Conservation (phyloP, 2,113 vertebrate species). For the Pollimyrus isidori region DNA sequence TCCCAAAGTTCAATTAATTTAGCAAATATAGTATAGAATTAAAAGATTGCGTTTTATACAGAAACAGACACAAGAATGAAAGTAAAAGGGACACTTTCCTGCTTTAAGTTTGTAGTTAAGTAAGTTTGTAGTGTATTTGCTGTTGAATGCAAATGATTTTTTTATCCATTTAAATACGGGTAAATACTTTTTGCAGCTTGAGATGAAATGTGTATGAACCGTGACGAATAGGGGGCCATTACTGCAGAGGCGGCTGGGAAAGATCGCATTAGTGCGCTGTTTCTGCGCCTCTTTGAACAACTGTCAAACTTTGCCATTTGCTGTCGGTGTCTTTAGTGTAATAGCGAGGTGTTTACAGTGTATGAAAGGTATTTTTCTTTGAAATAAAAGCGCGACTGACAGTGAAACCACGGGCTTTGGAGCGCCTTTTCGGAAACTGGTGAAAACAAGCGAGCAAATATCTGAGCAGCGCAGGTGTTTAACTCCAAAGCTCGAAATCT, state of each 20-base stretch:
- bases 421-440: background rate
- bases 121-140: background rate
- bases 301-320: background rate
- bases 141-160: background rate
- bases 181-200: background rate
- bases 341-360: background rate
- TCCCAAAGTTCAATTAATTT: background rate
- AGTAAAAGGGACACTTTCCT: background rate
- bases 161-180: background rate
- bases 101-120: background rate
- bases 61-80: background rate
- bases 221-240: background rate
- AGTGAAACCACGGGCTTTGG: constrained; percentile 9
- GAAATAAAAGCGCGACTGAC: background rate
- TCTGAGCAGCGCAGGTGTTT: constrained; percentile 19
- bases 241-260: background rate
- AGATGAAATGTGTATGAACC: background rate
- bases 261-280: background rate
- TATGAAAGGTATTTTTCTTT: constrained; percentile 14
- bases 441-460: constrained; percentile 5
- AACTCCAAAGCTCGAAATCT: background rate
- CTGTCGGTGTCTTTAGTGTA: constrained; percentile 13
- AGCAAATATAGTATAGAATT: background rate
- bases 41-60: background rate
- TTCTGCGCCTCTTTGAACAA: background rate